phyloP scores from a whole-genome alignment of 2,888 invertebrate genomes.

The Sabatieria punctata region DNA sequence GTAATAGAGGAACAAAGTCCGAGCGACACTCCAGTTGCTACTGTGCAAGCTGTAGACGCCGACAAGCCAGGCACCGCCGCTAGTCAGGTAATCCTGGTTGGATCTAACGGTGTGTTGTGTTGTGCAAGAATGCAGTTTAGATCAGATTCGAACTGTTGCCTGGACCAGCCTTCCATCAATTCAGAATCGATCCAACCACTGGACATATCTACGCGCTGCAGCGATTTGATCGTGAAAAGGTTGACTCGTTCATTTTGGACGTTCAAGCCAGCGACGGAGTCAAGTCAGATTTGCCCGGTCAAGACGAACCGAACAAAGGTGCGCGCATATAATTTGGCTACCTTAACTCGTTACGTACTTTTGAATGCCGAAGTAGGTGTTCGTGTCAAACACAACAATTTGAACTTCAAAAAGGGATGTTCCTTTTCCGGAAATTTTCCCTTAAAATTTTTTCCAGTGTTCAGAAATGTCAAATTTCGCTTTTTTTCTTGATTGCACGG shows the following conservation, averaged over 20 bases:
- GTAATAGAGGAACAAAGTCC: constrained; percentile 20
- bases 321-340: no score
- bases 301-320: constrained; percentile 25
- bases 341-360: no score
- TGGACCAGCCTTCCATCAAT: constrained; percentile 33
- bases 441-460: no score
- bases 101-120: no score
- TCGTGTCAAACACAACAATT: no score
- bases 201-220: constrained; percentile 88
- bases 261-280: constrained; percentile 91
- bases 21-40: constrained; percentile 12
- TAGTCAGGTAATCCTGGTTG: not conserved
- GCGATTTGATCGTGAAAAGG: constrained; percentile 83
- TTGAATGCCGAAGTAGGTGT: no score
- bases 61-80: constrained; percentile 16
- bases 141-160: constrained; percentile 24
- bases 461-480: no score
- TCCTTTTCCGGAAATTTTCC: no score
- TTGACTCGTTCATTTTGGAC: constrained; percentile 89
- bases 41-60: constrained; percentile 21
- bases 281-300: constrained; percentile 54
- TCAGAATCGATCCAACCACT: constrained; percentile 84
- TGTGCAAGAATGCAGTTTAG: no score
- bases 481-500: no score
- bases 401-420: no score